Conservation (phyloP, 2,113 vertebrate species). For the Lepidothrix coronata region DNA sequence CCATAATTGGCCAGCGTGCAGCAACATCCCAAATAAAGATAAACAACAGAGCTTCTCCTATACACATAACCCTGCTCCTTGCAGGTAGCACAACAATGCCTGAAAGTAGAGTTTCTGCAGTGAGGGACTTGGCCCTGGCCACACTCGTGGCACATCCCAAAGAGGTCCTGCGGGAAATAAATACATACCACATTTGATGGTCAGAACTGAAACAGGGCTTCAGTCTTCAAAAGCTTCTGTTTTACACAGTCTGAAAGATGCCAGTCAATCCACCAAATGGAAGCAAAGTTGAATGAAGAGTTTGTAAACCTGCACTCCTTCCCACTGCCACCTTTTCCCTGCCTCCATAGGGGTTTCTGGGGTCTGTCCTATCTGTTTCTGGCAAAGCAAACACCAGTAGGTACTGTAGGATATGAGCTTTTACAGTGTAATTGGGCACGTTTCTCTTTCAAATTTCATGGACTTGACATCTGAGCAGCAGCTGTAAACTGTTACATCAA, state of each 20-base stretch:
- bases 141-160: neutral
- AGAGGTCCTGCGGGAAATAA: neutral
- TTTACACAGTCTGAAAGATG: neutral
- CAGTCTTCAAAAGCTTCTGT: neutral
- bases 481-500: neutral
- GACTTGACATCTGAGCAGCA: neutral
- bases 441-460: neutral
- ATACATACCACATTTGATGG: neutral
- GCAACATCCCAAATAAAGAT: neutral
- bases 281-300: neutral
- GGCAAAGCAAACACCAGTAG: neutral
- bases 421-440: neutral
- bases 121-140: neutral
- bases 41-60: neutral
- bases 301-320: neutral
- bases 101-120: neutral
- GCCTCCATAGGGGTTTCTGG: neutral
- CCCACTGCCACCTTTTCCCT: neutral
- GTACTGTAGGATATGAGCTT: neutral
- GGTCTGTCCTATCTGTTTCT: neutral
- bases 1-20: neutral
- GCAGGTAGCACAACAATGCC: neutral
- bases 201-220: neutral
- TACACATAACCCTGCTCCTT: neutral
- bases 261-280: neutral